Base-by-base conservation (phyloP, 1,140 invertebrate species). In the Zaprionus africanus region DNA sequence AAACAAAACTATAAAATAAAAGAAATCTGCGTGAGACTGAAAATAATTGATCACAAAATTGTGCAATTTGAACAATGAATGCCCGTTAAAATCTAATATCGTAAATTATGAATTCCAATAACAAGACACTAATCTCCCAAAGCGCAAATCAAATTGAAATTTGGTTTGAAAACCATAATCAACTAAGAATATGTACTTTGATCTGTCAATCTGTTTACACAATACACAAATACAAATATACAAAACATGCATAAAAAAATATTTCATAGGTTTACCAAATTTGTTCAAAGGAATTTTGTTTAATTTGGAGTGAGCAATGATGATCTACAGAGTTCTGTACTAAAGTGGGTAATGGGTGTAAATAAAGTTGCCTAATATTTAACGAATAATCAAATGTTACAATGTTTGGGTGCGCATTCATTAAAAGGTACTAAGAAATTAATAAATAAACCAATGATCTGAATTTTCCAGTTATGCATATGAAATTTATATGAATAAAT, bases 11-110 rank as follows among this genome's bases (percentile, higher is more conserved):
- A 80, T 70, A 60, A 49, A 61, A 73, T 38, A 63, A 64, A 51
- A 56, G 24, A 64, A 78, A 87, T 87, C 68, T 88, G 82, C 69
- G 83, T 80, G 77, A 88, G 83, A 86, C 83, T 86, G 73, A 75
- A 74, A 56, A 54, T 76, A 64, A 71, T 76, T 71, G 46, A 76
- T 64, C 68, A 64, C 72, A 75, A 75, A 64, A 36, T 75, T 71
- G 67, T 75, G 72, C 66, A 70, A 75, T 70, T 75, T 75, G 76
- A 64, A 69, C 68, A 70, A 79, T 41, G 49, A 67, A 70, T 46
- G 78, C 57, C 73, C 28, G 41, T 70, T 9, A 51, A 51, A 82
- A 58, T 77, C 65, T 58, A 68, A 83, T 43, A 78, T 43, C 22
- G 49, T 70, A 46, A 70, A 26, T 46, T 54, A 56, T 41, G 17